These are phyloP conservation scores for Ceyx cyanopectus DNA, from an alignment of 2,113 vertebrate genomes.

Conservation along the genomic window DNA sequence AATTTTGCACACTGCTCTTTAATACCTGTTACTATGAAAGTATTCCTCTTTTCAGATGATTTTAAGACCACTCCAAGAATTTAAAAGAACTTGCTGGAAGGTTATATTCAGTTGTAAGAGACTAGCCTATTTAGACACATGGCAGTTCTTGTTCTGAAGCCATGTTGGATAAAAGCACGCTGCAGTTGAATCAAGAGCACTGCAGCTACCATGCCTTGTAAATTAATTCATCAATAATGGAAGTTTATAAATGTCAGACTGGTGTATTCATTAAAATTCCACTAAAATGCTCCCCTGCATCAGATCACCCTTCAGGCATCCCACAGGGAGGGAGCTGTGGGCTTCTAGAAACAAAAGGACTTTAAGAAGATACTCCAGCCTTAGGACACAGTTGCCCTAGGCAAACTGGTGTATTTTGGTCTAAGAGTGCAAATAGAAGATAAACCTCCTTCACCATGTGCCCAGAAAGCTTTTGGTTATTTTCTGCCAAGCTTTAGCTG, in stretches of 20 bases:
- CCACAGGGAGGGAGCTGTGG: neutral
- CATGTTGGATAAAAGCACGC: neutral
- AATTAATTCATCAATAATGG: neutral
- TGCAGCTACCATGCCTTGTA: neutral
- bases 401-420: neutral
- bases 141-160: neutral
- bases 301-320: neutral
- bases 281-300: neutral
- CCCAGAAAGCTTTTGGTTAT: neutral
- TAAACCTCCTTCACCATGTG: no score
- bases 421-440: neutral
- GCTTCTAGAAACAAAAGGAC: neutral
- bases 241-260: neutral
- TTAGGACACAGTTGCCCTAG: neutral
- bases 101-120: neutral
- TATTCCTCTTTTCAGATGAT: conserved; percentile 17
- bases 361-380: neutral
- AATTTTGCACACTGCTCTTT: conserved; percentile 22
- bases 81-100: neutral
- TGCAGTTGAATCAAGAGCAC: conserved; percentile 33
- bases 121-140: neutral
- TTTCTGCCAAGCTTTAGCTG: neutral
- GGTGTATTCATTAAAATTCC: conserved; percentile 1
- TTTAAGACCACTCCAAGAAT: conserved; percentile 33
- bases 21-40: conserved; percentile 30